Base-by-base conservation (phyloP, 1,140 invertebrate species). In the Dendroctonus valens region DNA sequence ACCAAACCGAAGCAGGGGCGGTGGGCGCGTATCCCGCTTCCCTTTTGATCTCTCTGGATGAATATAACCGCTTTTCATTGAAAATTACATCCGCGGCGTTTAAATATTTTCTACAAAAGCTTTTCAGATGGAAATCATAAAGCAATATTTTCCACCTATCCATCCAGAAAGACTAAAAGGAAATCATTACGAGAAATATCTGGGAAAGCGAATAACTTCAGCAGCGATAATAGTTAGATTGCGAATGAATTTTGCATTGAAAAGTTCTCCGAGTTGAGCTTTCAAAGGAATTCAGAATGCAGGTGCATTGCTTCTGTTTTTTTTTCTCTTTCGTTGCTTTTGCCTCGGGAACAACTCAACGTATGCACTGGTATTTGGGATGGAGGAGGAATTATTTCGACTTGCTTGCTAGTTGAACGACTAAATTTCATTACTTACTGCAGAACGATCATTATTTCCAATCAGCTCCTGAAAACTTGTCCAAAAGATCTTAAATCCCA, bases 21-120 rank as follows among this genome's bases (percentile, higher is more conserved):
- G 40, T 38, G 49, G 49, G 57, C 2, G 40, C 14, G 49, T 26
- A 41, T 63, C 63, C 53, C 38, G 42, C 46, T 70, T 69, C 62
- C 66, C 69, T 68, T 70, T 70, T 70, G 69, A 70, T 70, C 66
- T 70, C 63, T 42, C 41, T 58, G 50, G 65, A 67, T 59, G 65
- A 59, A 60, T 59, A 68, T 70, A 68, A 68, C 66, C 66, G 66
- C 66, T 66, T 68, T 70, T 59, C 69, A 70, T 68, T 64, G 66
- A 68, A 68, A 68, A 68, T 68, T 68, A 70, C 69, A 70, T 67
- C 65, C 65, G 65, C 67, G 66, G 60, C 69, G 62, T 68, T 70
- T 63, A 66, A 70, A 70, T 70, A 70, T 70, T 70, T 66, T 63
- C 66, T 67, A 66, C 69, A 70, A 68, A 70, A 70, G 69, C 66